phyloP scores from a whole-genome alignment of 2,888 invertebrate genomes.

The Crematogaster levior region DNA sequence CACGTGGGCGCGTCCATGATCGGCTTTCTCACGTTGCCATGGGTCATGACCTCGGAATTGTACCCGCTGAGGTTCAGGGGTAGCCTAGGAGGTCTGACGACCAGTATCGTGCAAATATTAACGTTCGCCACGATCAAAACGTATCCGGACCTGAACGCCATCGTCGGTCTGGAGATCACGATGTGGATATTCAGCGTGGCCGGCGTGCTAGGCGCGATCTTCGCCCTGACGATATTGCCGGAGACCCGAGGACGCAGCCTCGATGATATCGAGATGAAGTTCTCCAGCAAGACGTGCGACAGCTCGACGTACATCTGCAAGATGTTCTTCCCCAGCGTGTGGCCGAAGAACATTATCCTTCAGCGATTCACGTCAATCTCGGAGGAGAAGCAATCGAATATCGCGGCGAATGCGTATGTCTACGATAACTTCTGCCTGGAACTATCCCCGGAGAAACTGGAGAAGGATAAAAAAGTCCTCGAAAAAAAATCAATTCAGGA shows the following conservation, averaged over 20 bases:
- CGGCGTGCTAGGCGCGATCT: constrained; percentile 88
- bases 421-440: constrained; percentile 80
- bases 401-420: constrained; percentile 71
- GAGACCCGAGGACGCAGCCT: constrained; percentile 91
- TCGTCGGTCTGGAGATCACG: constrained; percentile 88
- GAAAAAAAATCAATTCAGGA: no score
- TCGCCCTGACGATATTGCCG: constrained; percentile 88
- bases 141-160: constrained; percentile 88
- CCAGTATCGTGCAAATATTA: constrained; percentile 90
- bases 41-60: constrained; percentile 91
- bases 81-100: constrained; percentile 90
- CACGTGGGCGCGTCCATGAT: constrained; percentile 92
- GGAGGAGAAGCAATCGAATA: constrained; percentile 76
- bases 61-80: constrained; percentile 90
- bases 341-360: constrained; percentile 72
- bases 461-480: constrained; percentile 54
- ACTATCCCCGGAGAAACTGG: constrained; percentile 65
- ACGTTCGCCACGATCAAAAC: constrained; percentile 91
- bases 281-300: constrained; percentile 85
- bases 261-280: constrained; percentile 89
- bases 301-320: not conserved
- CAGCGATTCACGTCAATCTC: constrained; percentile 75
- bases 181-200: constrained; percentile 89
- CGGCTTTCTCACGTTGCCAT: constrained; percentile 91
- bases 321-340: constrained; percentile 51